Evolutionary conservation across 2,888 invertebrate genomes (phyloP), one percentile per base, ranked within the genome.

Genomic region (Brassicogethes aeneus): DNA sequence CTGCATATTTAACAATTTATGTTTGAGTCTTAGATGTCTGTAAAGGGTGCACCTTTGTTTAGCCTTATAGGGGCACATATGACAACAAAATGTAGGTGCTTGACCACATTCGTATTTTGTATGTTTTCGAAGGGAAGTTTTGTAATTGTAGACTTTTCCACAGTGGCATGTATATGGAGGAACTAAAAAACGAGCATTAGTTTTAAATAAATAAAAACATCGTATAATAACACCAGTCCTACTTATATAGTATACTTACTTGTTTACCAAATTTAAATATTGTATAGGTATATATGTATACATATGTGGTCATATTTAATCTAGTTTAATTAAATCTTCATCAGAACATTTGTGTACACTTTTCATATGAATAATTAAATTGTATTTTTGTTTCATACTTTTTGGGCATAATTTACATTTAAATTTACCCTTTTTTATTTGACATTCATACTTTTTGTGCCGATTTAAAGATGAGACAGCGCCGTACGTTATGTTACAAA

Each of bases 131-230:
- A 84, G 68, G n/a, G 80, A 81, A 43, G 79, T 77, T 58, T 80
- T 79, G 64, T 77, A 76, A 63, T 77, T 77, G 71, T 85, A 87
- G 43, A 77, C 75, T 68, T 85, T 85, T 43, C 80, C 79, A 62
- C 85, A 86, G 49, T 71, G n/a, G n/a, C n/a, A n/a, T n/a, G n/a
- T n/a, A n/a, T n/a, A n/a, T n/a, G n/a, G n/a, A n/a, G n/a, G n/a
- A n/a, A n/a, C n/a, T n/a, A n/a, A n/a, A n/a, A n/a, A n/a, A n/a
- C n/a, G n/a, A n/a, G n/a, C n/a, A n/a, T n/a, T n/a, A n/a, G n/a
- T n/a, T n/a, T n/a, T n/a, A n/a, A n/a, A n/a, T n/a, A n/a, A n/a
- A n/a, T n/a, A n/a, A n/a, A n/a, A n/a, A n/a, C n/a, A n/a, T n/a
- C n/a, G n/a, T n/a, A n/a, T n/a, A n/a, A n/a, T n/a, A n/a, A n/a